A percentile compares a stretch with the other conserved stretches of the same genome.
Evolutionary conservation across 2,113 vertebrate genomes (phyloP).

Genomic region (Crotophaga sulcirostris): DNA sequence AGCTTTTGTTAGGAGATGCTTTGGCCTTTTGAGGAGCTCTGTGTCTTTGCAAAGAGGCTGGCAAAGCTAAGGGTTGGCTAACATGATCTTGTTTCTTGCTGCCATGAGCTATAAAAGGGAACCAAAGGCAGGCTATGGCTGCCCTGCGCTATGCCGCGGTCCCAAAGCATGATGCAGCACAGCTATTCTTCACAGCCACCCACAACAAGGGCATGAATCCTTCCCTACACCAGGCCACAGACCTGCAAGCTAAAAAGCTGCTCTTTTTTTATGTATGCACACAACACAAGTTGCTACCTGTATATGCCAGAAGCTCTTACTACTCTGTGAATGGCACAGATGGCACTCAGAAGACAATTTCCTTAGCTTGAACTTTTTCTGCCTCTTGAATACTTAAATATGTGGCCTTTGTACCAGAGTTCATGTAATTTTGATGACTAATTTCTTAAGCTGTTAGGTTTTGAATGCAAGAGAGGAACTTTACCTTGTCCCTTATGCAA

Average conservation of each 20-base stretch:
- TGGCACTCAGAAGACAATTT: not conserved
- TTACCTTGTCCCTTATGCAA: not conserved
- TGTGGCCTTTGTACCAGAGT: not conserved
- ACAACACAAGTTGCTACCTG: not conserved
- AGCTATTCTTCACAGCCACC: not conserved
- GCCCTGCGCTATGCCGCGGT: fast-evolving
- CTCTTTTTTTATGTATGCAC: not conserved
- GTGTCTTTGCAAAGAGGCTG: not conserved
- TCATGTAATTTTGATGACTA: not conserved
- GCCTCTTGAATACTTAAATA: not conserved
- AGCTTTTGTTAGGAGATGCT: not conserved
- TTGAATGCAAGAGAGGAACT: not conserved
- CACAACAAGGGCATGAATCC: not conserved
- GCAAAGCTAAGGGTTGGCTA: not conserved
- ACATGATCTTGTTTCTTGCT: not conserved
- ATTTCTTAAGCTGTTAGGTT: not conserved
- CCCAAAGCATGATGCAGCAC: not conserved
- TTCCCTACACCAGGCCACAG: not conserved
- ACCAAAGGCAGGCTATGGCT: not conserved
- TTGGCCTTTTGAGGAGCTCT: not conserved
- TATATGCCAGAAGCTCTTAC: not conserved
- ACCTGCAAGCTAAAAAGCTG: not conserved
- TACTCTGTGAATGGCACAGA: not conserved
- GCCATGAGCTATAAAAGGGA: not conserved
- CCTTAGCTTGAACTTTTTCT: not conserved